Conservation (phyloP, 2,113 vertebrate genomes). For the Lophochroa leadbeateri region DNA sequence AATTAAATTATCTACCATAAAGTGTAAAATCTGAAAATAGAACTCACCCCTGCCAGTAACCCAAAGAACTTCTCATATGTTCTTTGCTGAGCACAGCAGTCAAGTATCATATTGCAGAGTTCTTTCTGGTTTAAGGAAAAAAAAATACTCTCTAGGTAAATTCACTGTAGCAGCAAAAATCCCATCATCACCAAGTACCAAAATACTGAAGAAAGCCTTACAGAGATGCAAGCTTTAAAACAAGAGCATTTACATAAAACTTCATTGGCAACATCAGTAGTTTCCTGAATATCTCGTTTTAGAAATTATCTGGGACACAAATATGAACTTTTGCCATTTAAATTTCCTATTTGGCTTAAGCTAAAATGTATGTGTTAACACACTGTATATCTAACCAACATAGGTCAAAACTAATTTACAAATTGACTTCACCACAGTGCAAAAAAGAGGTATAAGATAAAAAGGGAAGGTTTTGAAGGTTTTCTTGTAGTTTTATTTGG, state of each 20-base stretch:
- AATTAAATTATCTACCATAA: not conserved
- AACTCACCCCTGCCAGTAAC: constrained; percentile 93
- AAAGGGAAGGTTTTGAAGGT: not conserved
- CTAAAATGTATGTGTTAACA: not conserved
- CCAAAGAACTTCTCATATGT: constrained; percentile 99
- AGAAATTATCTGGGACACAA: not conserved
- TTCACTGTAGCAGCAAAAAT: not conserved
- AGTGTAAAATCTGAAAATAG: not conserved
- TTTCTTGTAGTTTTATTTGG: not conserved
- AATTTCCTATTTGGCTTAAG: not conserved
- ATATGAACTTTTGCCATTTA: not conserved
- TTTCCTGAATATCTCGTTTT: not conserved
- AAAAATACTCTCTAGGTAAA: constrained; percentile 22
- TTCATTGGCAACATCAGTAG: not conserved
- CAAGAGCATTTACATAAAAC: not conserved
- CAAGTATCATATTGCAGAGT: constrained; percentile 99
- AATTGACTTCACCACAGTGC: not conserved
- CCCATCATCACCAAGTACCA: not conserved
- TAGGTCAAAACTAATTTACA: not conserved
- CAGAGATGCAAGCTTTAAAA: not conserved
- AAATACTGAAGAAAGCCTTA: not conserved
- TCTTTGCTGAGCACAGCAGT: constrained; percentile 98
- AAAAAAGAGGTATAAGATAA: not conserved
- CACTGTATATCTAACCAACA: not conserved
- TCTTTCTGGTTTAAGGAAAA: constrained; percentile 85